Evolutionary conservation across 2,888 invertebrate species (phyloP).

Genomic region (Rhagonycha fulva): DNA sequence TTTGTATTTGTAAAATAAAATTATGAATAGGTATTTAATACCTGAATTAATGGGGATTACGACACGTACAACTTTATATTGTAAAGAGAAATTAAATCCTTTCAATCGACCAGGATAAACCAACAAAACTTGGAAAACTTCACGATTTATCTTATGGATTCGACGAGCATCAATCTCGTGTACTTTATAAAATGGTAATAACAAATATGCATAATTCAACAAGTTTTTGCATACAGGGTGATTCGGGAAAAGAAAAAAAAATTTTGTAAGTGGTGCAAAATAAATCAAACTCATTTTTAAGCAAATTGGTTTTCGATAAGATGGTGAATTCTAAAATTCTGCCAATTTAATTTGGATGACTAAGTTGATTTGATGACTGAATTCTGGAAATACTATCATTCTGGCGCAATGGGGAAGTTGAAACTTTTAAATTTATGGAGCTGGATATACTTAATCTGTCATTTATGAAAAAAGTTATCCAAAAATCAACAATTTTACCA

Average conservation of each 20-base stretch:
- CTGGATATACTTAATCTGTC: no score
- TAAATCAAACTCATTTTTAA: no score
- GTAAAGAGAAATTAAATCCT: not conserved
- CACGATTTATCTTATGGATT: not conserved
- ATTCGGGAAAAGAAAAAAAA: not conserved
- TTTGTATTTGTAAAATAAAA: constrained; percentile 4
- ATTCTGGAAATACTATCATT: no score
- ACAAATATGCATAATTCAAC: not conserved
- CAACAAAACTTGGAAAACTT: not conserved
- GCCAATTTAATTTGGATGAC: no score
- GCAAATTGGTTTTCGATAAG: no score
- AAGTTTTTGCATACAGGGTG: not conserved
- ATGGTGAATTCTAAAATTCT: no score
- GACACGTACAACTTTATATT: not conserved
- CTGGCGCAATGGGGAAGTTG: no score
- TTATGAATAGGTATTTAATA: not conserved
- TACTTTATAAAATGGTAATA: not conserved
- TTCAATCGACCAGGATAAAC: not conserved
- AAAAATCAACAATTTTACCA: no score
- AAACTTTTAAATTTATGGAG: no score
- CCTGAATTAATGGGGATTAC: not conserved
- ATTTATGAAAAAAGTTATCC: no score
- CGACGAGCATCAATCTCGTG: not conserved
- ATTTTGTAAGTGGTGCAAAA: no score
- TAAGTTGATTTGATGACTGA: no score